Evolutionary conservation across 1,140 invertebrate species (phyloP).

Genomic region (Sycophaga agraensis): DNA sequence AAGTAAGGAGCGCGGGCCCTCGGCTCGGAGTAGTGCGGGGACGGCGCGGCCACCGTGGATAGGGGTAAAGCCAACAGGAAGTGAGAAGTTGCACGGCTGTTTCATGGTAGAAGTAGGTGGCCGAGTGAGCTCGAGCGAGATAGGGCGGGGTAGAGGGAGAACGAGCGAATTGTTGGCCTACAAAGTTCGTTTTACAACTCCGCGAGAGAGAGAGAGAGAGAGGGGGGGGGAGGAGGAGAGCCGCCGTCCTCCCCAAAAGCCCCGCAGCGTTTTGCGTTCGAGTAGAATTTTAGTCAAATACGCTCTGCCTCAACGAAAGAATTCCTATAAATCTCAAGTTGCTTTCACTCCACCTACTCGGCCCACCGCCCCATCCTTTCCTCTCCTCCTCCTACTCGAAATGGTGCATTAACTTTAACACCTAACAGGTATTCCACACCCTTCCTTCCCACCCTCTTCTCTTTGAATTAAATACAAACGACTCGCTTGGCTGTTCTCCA

Average conservation of each 20-base stretch:
- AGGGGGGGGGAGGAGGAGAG: no score
- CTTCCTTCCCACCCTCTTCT: no score
- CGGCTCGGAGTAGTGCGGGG: background rate
- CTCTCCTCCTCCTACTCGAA: background rate
- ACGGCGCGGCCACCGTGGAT: background rate
- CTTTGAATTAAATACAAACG: no score
- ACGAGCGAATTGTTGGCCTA: constrained; percentile 30
- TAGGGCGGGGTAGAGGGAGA: background rate
- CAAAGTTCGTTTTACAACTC: constrained; percentile 29
- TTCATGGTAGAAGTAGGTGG: constrained; percentile 18
- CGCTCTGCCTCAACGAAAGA: constrained; percentile 16
- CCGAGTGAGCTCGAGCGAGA: constrained; percentile 10
- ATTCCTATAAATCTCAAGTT: constrained; percentile 28
- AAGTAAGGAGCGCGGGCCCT: constrained; percentile 6
- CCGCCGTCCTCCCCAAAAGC: constrained; percentile 23
- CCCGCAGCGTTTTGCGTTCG: constrained; percentile 27
- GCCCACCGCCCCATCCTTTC: no score
- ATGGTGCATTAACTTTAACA: constrained; percentile 15
- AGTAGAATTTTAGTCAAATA: constrained; percentile 33
- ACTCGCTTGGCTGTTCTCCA: no score
- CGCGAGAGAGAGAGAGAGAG: no score
- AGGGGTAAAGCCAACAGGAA: constrained; percentile 14
- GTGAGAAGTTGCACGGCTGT: constrained; percentile 28
- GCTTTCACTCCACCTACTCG: no score
- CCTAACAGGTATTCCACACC: constrained; percentile 1